phyloP scores from a whole-genome alignment of 2,113 vertebrate genomes.

The Muntiacus reevesi region DNA sequence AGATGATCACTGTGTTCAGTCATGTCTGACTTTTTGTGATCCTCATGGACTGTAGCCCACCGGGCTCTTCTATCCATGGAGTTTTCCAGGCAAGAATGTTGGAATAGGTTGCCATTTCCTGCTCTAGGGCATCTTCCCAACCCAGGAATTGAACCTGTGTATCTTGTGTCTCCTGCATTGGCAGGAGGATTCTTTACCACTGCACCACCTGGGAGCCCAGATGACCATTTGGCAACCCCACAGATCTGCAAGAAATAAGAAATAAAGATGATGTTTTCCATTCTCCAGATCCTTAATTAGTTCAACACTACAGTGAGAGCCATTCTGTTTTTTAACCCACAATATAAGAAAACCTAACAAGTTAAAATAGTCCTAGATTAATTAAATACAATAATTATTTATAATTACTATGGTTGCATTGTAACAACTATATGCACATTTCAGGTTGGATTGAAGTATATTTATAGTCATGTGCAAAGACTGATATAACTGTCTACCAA shows the following conservation, averaged over 20 bases:
- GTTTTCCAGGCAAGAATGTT: background rate
- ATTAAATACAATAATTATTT: background rate
- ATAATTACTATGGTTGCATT: background rate
- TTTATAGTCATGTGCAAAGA: background rate
- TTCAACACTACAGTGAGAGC: background rate
- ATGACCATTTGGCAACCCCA: background rate
- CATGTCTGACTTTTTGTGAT: background rate
- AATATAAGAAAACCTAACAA: background rate
- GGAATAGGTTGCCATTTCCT: background rate
- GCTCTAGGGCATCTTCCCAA: background rate
- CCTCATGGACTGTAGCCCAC: background rate
- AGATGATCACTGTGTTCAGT: background rate
- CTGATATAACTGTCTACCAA: background rate
- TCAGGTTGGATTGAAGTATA: background rate
- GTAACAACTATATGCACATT: background rate
- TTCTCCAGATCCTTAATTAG: background rate
- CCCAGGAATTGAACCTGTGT: background rate
- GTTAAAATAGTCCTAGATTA: background rate
- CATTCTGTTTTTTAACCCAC: background rate
- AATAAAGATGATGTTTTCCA: background rate
- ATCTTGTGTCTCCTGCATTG: background rate
- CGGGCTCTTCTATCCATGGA: background rate
- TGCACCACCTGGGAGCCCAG: background rate
- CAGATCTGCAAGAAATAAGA: background rate
- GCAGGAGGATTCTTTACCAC: background rate